Conservation (phyloP, 2,888 invertebrate species). For the Adelphocoris suturalis region DNA sequence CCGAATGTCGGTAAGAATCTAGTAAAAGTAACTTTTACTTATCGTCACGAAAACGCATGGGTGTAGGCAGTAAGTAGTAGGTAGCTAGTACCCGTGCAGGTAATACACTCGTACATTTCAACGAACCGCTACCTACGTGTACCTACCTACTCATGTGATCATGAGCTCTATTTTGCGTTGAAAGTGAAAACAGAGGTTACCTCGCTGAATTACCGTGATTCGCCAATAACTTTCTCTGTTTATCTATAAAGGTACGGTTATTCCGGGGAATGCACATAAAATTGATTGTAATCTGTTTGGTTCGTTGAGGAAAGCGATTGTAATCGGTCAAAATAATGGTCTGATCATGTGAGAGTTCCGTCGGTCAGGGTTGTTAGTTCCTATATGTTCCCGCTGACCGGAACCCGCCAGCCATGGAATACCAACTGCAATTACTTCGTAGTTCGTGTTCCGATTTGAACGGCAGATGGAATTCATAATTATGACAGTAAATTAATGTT, state of each 20-base stretch:
- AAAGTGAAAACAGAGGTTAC: slow-evolving; percentile 33
- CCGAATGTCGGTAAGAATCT: no score
- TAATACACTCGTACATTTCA: no score
- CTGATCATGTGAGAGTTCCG: not conserved
- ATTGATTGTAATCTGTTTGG: not conserved
- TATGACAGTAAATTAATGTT: no score
- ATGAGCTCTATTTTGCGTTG: not conserved
- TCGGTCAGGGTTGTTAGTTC: not conserved
- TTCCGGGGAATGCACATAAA: not conserved
- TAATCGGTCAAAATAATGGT: not conserved
- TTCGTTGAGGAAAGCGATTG: slow-evolving; percentile 18
- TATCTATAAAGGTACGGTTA: not conserved
- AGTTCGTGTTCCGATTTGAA: no score
- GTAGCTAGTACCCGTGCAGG: no score
- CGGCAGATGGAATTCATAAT: no score
- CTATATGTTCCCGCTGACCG: not conserved
- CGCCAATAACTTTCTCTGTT: slow-evolving; percentile 16
- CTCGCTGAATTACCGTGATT: not conserved
- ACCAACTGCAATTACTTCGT: no score
- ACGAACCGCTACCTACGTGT: no score
- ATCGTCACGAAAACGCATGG: no score
- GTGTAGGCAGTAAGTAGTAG: no score
- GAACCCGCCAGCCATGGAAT: not conserved
- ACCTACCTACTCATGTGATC: not conserved
- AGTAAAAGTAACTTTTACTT: no score